These are phyloP conservation scores for Copidosoma aretas DNA, from an alignment of 2,888 invertebrate genomes.

Conservation along the genomic window DNA sequence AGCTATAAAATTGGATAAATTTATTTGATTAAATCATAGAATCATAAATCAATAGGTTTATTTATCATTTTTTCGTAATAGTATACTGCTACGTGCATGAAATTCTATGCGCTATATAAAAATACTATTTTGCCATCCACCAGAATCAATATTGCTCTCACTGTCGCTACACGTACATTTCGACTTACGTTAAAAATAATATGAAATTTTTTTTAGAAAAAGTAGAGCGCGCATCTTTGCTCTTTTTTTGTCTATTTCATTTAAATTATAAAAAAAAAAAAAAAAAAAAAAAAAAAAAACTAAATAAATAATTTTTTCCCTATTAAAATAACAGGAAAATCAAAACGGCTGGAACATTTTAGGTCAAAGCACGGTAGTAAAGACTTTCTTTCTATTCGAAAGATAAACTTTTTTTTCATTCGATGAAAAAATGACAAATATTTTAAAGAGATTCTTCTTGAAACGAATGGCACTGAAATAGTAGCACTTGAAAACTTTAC, in stretches of 20 bases:
- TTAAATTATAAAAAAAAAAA: too few species aligned
- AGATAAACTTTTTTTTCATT: too few species aligned
- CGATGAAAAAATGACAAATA: slow-evolving; percentile 7
- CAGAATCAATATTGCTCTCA: slow-evolving; percentile 31
- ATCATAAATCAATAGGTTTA: neutral
- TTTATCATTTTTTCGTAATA: slow-evolving; percentile 12
- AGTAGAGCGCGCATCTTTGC: neutral
- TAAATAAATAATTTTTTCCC: too few species aligned
- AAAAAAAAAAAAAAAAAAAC: too few species aligned
- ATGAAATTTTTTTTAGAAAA: slow-evolving; percentile 25
- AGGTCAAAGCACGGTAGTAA: too few species aligned
- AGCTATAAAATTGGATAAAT: neutral
- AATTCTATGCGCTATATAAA: slow-evolving; percentile 40
- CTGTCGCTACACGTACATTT: slow-evolving; percentile 3
- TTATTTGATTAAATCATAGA: too few species aligned
- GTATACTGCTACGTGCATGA: slow-evolving; percentile 29
- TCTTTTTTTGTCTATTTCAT: neutral
- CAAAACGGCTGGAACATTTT: too few species aligned
- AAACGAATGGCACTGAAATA: slow-evolving; percentile 33
- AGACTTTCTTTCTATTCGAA: too few species aligned
- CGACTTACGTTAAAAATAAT: slow-evolving; percentile 22
- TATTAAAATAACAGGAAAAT: too few species aligned
- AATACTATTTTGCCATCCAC: slow-evolving; percentile 39
- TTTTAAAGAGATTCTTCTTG: neutral
- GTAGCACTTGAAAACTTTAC: slow-evolving; percentile 29